These are phyloP conservation scores for Crypturellus tataupa DNA, from an alignment of 2,797 vertebrate species.

Conservation along the genomic window DNA sequence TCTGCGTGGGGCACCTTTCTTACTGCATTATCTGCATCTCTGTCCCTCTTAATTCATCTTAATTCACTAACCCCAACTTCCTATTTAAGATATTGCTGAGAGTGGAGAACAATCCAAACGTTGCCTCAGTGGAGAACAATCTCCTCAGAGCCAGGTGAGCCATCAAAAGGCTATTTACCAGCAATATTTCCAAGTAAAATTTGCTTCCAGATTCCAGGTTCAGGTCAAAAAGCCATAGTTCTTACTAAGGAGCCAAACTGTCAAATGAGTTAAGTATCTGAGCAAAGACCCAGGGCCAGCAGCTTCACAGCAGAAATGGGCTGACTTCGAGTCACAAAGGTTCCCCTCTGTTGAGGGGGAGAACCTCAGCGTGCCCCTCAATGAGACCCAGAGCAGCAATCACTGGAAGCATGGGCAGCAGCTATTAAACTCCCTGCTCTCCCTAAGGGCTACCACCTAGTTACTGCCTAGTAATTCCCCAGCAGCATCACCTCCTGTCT, in stretches of 20 bases:
- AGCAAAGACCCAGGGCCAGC: neutral
- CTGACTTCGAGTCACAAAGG: neutral
- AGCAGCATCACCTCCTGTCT: neutral
- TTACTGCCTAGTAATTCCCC: neutral
- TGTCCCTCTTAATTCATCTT: neutral
- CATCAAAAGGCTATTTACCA: neutral
- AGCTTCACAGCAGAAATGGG: neutral
- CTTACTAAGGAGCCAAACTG: neutral
- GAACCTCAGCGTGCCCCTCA: neutral
- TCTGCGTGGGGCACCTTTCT: constrained; percentile 7
- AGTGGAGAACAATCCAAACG: too few relatives aligned
- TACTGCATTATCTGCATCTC: neutral
- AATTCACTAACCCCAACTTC: neutral
- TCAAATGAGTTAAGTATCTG: neutral
- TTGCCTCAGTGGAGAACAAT: neutral
- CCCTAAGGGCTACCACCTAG: neutral
- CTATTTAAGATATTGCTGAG: neutral
- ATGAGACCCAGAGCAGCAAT: neutral
- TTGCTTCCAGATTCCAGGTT: neutral
- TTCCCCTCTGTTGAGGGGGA: neutral
- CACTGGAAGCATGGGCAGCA: neutral
- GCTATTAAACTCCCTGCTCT: neutral
- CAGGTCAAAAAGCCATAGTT: neutral
- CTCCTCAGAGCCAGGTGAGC: neutral
- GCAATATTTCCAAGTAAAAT: neutral